Percentiles rank a stretch among this genome's conserved stretches.
These are phyloP conservation scores for Musca vetustissima DNA, from an alignment of 1,140 invertebrate genomes.

Conservation along the genomic window DNA sequence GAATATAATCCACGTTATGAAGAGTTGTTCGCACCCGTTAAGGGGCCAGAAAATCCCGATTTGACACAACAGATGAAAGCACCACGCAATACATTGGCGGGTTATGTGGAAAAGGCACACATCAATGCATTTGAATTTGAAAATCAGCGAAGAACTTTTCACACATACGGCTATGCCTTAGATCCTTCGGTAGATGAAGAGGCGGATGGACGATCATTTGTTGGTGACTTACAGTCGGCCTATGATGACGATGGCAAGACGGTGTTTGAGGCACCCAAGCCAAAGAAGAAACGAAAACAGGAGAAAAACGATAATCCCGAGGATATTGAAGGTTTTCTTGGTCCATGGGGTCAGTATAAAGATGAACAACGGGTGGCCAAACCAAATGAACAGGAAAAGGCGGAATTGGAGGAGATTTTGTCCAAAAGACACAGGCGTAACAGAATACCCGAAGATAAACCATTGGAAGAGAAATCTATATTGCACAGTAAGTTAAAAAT, in stretches of 20 bases:
- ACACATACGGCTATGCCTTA: constrained; percentile 92
- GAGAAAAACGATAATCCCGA: constrained; percentile 86
- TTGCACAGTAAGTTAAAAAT: constrained; percentile 78
- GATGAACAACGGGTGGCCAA: constrained; percentile 88
- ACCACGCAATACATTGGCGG: constrained; percentile 88
- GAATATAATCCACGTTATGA: constrained; percentile 93
- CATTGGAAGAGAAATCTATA: constrained; percentile 91
- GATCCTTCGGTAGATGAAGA: constrained; percentile 84
- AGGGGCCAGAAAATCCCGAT: constrained; percentile 90
- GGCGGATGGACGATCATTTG: constrained; percentile 66
- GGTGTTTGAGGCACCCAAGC: constrained; percentile 83
- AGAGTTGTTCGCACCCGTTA: constrained; percentile 88
- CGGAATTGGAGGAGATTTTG: constrained; percentile 90
- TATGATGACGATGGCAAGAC: constrained; percentile 74
- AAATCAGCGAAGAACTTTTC: constrained; percentile 93
- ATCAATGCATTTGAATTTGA: constrained; percentile 98
- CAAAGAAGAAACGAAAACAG: constrained; percentile 86
- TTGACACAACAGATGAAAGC: constrained; percentile 86
- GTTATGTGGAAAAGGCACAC: constrained; percentile 93
- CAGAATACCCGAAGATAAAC: constrained; percentile 81
- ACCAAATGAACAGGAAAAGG: constrained; percentile 89
- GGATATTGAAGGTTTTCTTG: constrained; percentile 93
- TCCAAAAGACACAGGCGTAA: constrained; percentile 88
- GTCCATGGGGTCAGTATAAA: constrained; percentile 94
- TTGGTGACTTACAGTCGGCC: constrained; percentile 66